Base-by-base conservation (phyloP, 2,888 invertebrate genomes). In the Bembecia ichneumoniformis region DNA sequence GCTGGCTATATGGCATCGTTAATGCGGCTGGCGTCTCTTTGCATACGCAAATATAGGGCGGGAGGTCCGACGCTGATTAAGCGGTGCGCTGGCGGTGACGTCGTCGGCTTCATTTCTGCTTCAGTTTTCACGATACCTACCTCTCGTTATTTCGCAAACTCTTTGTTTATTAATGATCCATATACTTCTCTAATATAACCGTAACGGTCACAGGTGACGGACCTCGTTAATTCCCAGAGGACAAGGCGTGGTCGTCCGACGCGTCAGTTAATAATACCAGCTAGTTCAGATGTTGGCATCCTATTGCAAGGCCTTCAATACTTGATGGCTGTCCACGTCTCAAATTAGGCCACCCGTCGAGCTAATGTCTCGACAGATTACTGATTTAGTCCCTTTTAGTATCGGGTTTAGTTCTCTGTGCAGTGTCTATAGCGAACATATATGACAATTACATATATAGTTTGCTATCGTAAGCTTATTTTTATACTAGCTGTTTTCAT, bases 1-100 rank as follows among this genome's bases (percentile, higher is more conserved):
- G 83, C 79, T 82, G 84, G 81, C 81, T 87, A 87, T 87, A 87
- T 87, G 84, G 86, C 87, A 87, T 87, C 82, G 86, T 82, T 87
- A 87, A 87, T 87, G 83, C 70, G 84, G 80, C 82, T 75, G 74
- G 68, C 74, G 79, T 80, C 86, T 87, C 87, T 88, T 88, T 88
- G 87, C 87, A 88, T 87, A 87, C 81, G 86, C 84, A 87, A 87
- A 87, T 86, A 86, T 84, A 84, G 84, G 82, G 82, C 83, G 81
- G 81, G 74, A 74, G 77, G 78, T 68, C 75, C 79, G 70, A 74
- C 74, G 81, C 82, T 87, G 86, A 86, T 86, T 87, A 86, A 86
- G 82, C 82, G 82, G 82, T 82, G 72, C 77, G 74, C 71, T 69
- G 69, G 72, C 66, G 71, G 76, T 74, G 76, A 71, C 72, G 74